Conservation (phyloP, 2,888 invertebrate genomes). For the Acronicta aceris region DNA sequence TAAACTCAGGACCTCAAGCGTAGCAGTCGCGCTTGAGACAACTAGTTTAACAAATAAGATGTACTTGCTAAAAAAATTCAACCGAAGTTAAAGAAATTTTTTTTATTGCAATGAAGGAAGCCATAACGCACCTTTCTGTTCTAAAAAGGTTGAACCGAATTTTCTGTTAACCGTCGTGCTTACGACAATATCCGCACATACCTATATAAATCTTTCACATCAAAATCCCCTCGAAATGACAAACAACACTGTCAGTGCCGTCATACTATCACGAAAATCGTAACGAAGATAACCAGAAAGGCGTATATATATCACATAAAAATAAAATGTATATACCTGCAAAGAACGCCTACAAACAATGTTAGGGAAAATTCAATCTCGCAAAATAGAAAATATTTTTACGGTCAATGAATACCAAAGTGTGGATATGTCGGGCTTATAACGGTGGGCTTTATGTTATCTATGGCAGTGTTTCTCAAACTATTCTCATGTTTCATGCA, state of each 20-base stretch:
- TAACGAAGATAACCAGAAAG: constrained; percentile 61
- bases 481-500: constrained; percentile 34
- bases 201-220: neutral
- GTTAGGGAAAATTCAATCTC: constrained; percentile 86
- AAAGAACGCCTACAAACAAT: constrained; percentile 81
- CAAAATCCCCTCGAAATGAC: constrained; percentile 27
- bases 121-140: too few relatives aligned
- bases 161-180: constrained; percentile 1
- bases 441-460: constrained; percentile 69
- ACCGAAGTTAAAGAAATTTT: too few relatives aligned
- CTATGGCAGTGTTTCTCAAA: constrained; percentile 58
- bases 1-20: too few relatives aligned
- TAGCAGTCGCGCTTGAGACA: too few relatives aligned
- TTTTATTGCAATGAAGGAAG: too few relatives aligned
- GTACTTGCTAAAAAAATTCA: too few relatives aligned
- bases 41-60: too few relatives aligned
- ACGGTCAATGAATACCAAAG: constrained; percentile 87
- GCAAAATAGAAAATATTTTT: constrained; percentile 86
- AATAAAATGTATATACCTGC: constrained; percentile 77
- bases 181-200: constrained; percentile 6
- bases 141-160: constrained; percentile 8
- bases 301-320: constrained; percentile 67
- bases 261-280: constrained; percentile 58
- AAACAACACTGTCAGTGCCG: constrained; percentile 56
- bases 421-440: constrained; percentile 72